Base-by-base conservation (phyloP, 37 sponge, comb jelly and placozoan species). In the Bolinopsis microptera region DNA sequence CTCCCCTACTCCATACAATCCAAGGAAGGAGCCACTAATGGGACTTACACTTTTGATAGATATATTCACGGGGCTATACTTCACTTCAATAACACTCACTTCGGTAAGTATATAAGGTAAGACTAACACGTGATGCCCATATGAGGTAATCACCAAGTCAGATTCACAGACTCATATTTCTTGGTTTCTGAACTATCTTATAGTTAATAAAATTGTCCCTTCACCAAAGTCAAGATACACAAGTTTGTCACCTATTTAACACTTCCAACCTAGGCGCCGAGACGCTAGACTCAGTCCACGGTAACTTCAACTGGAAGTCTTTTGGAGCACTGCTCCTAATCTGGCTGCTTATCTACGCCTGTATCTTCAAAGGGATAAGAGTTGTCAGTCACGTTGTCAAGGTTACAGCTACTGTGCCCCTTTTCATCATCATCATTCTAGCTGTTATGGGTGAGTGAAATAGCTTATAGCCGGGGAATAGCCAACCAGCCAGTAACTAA, bases 291-390 rank as follows among this genome's bases (percentile, higher is more conserved):
- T 3, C 5, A 30, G 31, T 72, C 26, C 31, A 72, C 5, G 31
- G 31, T 24, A 72, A n/a, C 5, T 72, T 72, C 25, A 72, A 72
- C 75, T 72, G 26, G 31, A 30, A 30, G 31, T n/a, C 31, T n/a
- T 72, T 72, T 72, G 75, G 75, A 72, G 31, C 75, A 24, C 75
- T 72, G 25, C 75, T 72, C 31, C 75, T 72, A 30, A 72, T 72
- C 5, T 72, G 75, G 75, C 75, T 72, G 3, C 31, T 72, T 2
- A 28, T 72, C 3, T 72, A 72, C 25, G 31, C 31, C 75, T 72
- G 31, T 72, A 72, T 72, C 75, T 72, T 72, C 75, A 72, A 72
- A 72, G 75, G 75, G 18, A 72, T 72, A 3, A 5, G 75, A 8
- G 25, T 72, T 3, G 75, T 72, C 31, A 72, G 75, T 21, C 75